Evolutionary conservation across 2,888 invertebrate genomes (phyloP).

Genomic region (Ophion costatus): DNA sequence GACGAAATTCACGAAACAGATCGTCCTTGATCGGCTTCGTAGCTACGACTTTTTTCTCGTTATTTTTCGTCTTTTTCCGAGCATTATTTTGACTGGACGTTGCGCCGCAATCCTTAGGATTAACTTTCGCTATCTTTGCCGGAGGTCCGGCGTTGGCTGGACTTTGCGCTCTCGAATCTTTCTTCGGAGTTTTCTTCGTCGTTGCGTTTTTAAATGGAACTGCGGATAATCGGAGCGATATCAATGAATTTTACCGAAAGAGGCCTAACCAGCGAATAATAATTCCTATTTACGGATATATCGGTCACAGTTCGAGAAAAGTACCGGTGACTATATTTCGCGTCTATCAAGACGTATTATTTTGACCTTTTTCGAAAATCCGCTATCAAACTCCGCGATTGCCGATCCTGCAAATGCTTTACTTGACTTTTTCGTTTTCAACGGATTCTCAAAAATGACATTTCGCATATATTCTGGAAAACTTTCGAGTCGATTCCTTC

Average conservation of each 20-base stretch:
- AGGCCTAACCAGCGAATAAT: background rate
- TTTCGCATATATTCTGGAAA: too few species aligned
- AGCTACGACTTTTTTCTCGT: constrained; percentile 59
- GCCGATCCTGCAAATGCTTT: background rate
- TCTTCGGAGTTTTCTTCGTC: constrained; percentile 61
- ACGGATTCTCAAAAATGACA: background rate
- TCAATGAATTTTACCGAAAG: background rate
- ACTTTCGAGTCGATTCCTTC: too few species aligned
- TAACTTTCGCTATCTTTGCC: constrained; percentile 41
- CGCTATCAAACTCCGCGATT: background rate
- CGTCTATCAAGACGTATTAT: background rate
- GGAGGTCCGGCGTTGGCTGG: constrained; percentile 44
- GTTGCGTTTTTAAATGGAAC: constrained; percentile 70
- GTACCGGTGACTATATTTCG: background rate
- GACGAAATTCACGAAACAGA: constrained; percentile 90
- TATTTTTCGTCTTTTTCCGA: constrained; percentile 35
- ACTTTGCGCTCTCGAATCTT: constrained; percentile 45
- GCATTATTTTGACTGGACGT: constrained; percentile 36
- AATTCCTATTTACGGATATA: background rate
- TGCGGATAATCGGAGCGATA: constrained; percentile 55
- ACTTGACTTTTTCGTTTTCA: background rate
- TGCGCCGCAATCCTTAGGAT: constrained; percentile 5
- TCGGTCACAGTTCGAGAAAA: background rate
- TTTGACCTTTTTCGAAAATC: background rate
- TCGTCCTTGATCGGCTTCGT: constrained; percentile 85